Conservation (phyloP, 2,113 vertebrate species). For the Odocoileus hemionus region DNA sequence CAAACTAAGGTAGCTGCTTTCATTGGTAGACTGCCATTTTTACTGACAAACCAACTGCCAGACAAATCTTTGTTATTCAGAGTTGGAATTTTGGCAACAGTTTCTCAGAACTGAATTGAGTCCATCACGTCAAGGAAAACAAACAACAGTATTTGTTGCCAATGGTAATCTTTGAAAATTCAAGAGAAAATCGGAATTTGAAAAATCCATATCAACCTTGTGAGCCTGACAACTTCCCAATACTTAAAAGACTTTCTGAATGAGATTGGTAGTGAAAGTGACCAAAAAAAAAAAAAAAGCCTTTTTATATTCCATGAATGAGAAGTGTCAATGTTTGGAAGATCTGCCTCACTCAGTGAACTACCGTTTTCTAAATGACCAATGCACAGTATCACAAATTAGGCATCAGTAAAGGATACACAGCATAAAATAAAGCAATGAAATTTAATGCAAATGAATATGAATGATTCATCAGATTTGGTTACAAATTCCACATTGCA, state of each 20-base stretch:
- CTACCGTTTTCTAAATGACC: not conserved
- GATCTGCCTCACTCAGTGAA: not conserved
- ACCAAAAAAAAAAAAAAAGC: not conserved
- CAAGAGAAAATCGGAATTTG: not conserved
- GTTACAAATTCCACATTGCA: not conserved
- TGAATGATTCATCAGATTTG: not conserved
- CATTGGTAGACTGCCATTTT: not conserved
- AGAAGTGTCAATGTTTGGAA: not conserved
- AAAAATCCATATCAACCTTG: not conserved
- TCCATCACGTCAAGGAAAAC: not conserved
- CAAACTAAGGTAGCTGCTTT: not conserved
- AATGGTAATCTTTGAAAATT: not conserved
- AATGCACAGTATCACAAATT: not conserved
- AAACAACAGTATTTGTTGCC: not conserved
- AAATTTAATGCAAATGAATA: not conserved
- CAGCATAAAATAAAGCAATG: not conserved
- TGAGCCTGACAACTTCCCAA: not conserved
- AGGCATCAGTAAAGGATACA: not conserved
- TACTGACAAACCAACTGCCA: not conserved
- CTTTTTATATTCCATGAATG: not conserved
- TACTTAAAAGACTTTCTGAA: not conserved
- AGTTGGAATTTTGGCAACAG: not conserved
- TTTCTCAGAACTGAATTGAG: not conserved
- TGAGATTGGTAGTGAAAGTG: not conserved
- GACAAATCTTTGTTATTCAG: not conserved